Evolutionary conservation across 2,888 invertebrate species (phyloP).

Genomic region (Agrochola litura): DNA sequence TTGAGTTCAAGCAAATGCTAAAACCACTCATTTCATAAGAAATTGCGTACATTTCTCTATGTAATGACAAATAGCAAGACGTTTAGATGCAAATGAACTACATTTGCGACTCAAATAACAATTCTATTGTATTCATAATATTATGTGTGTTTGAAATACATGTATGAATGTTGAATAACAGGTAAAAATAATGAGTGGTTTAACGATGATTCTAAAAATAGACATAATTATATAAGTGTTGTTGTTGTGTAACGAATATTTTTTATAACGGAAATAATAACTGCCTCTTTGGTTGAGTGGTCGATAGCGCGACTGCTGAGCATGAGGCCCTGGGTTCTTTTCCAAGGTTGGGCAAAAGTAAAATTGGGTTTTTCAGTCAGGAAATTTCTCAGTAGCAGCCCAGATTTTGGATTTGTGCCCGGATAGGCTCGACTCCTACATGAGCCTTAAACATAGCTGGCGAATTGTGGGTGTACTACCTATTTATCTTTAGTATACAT

Average conservation of each 20-base stretch:
- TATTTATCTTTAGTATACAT: background rate
- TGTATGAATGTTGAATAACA: slow-evolving; percentile 18
- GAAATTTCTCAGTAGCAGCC: background rate
- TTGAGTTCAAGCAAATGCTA: slow-evolving; percentile 25
- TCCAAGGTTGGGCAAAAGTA: background rate
- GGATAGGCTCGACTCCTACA: background rate
- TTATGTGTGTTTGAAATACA: background rate
- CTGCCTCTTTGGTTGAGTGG: background rate
- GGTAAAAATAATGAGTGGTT: slow-evolving; percentile 26
- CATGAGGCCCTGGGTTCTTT: background rate
- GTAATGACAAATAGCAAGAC: slow-evolving; percentile 25
- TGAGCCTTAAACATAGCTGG: background rate
- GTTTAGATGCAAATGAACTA: slow-evolving; percentile 53
- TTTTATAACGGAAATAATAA: background rate
- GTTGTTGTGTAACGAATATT: background rate
- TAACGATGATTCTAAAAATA: slow-evolving; percentile 13
- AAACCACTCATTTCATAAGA: slow-evolving; percentile 14
- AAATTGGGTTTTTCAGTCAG: background rate
- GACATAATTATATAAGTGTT: background rate
- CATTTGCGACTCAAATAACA: slow-evolving; percentile 32
- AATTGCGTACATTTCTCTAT: slow-evolving; percentile 35
- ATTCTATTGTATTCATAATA: slow-evolving; percentile 40
- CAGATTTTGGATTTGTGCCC: background rate
- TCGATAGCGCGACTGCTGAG: background rate
- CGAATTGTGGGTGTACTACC: background rate